A percentile compares a stretch with the other conserved stretches of the same genome.
phyloP scores from a whole-genome alignment of 2,888 invertebrate species.

The Leptinotarsa juncta region DNA sequence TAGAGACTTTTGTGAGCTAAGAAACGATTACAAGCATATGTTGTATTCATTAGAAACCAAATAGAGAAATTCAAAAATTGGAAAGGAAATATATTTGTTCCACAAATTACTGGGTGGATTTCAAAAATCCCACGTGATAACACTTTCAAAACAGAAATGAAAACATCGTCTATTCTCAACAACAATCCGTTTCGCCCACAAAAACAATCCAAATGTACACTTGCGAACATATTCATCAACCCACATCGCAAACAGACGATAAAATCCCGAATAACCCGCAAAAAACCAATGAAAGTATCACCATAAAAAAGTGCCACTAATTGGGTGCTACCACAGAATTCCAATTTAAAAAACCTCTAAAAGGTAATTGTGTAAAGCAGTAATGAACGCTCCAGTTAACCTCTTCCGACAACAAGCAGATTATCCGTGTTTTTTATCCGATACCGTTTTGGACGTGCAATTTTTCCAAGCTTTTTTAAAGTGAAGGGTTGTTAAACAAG shows the following conservation, averaged over 20 bases:
- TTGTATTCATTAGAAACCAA: too few species aligned
- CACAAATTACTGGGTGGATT: too few species aligned
- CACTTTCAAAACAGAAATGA: background rate
- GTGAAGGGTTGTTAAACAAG: slow-evolving; percentile 37
- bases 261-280: slow-evolving; percentile 35
- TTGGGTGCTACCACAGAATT: slow-evolving; percentile 53
- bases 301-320: slow-evolving; percentile 48
- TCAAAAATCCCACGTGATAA: background rate
- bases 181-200: background rate
- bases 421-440: slow-evolving; percentile 34
- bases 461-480: slow-evolving; percentile 38
- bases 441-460: slow-evolving; percentile 22
- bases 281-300: slow-evolving; percentile 41
- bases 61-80: too few species aligned
- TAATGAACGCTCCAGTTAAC: slow-evolving; percentile 23
- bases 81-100: too few species aligned
- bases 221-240: slow-evolving; percentile 22
- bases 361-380: slow-evolving; percentile 50
- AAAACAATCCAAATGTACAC: slow-evolving; percentile 13
- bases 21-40: too few species aligned
- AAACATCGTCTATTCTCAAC: background rate
- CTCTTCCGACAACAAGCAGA: slow-evolving; percentile 26
- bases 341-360: slow-evolving; percentile 56
- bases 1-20: too few species aligned
- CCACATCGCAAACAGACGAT: slow-evolving; percentile 18